Evolutionary conservation across 2,888 invertebrate species (phyloP).

Genomic region (Volucella inflata): DNA sequence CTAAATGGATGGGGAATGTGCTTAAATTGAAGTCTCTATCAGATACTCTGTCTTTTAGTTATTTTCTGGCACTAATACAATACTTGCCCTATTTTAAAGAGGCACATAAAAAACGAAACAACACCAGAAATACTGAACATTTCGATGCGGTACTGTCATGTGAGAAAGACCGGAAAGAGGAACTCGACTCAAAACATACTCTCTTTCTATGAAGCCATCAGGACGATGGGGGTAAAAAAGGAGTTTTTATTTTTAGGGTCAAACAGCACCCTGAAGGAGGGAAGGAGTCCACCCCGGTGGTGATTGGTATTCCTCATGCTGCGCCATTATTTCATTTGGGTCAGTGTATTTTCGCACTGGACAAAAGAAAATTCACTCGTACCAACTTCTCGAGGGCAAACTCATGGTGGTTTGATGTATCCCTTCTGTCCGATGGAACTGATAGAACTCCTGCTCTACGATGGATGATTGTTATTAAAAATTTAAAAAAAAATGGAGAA

Average conservation of each 20-base stretch:
- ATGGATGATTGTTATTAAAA: conserved; percentile 65
- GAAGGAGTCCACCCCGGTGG: conserved; percentile 16
- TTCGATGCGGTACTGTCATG: conserved; percentile 63
- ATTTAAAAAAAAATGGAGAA: conserved; percentile 27
- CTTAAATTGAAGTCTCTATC: too few relatives aligned
- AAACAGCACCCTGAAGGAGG: neutral
- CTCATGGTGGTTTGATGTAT: conserved; percentile 22
- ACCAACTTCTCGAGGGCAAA: neutral
- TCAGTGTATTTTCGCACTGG: conserved; percentile 49
- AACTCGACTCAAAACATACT: conserved; percentile 50
- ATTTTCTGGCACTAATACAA: too few relatives aligned
- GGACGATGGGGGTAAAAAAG: neutral
- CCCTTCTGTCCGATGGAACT: neutral
- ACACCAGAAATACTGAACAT: conserved; percentile 1
- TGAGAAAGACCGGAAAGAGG: conserved; percentile 52
- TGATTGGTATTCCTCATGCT: conserved; percentile 66
- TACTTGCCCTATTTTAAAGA: too few relatives aligned
- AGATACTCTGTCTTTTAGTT: too few relatives aligned
- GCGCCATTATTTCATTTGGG: conserved; percentile 60
- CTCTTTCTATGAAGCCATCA: conserved; percentile 48
- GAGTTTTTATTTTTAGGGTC: conserved; percentile 10
- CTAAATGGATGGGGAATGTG: too few relatives aligned
- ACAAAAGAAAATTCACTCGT: conserved; percentile 46
- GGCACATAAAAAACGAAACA: too few relatives aligned
- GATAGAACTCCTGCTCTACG: neutral